phyloP scores from a whole-genome alignment of 2,113 vertebrate species.

The Oceanites oceanicus region DNA sequence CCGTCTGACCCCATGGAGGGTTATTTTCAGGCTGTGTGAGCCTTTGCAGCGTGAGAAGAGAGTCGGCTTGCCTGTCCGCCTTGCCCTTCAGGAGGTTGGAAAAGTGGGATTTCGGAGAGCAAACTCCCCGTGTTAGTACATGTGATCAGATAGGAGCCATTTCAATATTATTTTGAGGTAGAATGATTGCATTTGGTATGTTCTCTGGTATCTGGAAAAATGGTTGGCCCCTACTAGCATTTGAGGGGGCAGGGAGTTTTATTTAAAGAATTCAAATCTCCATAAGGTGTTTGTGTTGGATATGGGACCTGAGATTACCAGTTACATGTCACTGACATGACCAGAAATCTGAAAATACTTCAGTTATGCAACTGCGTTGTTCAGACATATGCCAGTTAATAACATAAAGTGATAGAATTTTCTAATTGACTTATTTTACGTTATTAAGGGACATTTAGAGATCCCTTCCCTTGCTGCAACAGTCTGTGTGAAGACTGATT shows the following conservation, averaged over 20 bases:
- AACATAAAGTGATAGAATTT: neutral
- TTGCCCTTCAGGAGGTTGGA: neutral
- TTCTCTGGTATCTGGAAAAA: neutral
- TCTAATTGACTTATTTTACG: neutral
- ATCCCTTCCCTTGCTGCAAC: neutral
- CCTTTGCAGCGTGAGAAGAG: neutral
- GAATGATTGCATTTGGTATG: neutral
- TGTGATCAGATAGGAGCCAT: neutral
- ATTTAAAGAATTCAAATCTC: neutral
- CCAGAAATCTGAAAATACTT: neutral
- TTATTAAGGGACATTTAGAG: neutral
- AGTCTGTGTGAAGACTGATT: neutral
- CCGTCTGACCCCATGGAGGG: neutral
- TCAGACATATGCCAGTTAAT: neutral
- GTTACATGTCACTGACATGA: neutral
- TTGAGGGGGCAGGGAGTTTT: neutral
- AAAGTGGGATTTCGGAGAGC: neutral
- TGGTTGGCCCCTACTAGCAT: neutral
- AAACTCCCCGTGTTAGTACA: neutral
- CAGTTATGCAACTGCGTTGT: neutral
- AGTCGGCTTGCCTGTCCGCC: neutral
- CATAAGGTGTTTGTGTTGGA: neutral
- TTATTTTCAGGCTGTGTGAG: neutral
- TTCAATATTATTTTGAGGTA: neutral
- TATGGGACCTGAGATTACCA: neutral